A percentile compares a stretch with the other conserved stretches of the same genome.
Conservation (phyloP, 2,888 invertebrate species). For the Euphydryas editha region DNA sequence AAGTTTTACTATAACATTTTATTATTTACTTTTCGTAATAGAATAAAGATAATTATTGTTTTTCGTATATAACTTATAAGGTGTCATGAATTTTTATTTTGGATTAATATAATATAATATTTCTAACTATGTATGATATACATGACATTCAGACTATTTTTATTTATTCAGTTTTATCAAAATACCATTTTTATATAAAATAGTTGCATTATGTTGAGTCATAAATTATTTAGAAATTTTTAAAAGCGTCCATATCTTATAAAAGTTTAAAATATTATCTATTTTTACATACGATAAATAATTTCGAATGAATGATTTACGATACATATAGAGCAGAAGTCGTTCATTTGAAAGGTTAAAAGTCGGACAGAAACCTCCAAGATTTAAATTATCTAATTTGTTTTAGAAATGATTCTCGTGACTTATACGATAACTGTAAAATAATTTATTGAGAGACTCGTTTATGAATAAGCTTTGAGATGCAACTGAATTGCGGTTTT, state of each 20-base stretch:
- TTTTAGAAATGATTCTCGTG: neutral
- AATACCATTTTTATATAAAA: no score
- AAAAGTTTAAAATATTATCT: neutral
- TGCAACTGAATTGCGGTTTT: neutral
- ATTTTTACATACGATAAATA: neutral
- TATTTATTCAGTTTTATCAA: no score
- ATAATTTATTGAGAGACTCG: neutral
- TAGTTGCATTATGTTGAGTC: neutral
- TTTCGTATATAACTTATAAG: no score
- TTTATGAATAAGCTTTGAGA: neutral
- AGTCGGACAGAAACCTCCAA: neutral
- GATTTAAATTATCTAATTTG: constrained; percentile 3
- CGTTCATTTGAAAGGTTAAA: neutral
- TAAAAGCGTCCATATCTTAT: neutral
- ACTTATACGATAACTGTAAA: neutral
- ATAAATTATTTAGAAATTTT: neutral
- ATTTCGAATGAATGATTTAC: neutral
- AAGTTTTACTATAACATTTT: no score
- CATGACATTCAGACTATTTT: no score
- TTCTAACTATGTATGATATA: no score
- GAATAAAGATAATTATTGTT: no score
- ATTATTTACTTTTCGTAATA: no score
- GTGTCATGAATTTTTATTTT: no score
- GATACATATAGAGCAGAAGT: neutral
- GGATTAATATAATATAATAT: no score